phyloP scores from a whole-genome alignment of 2,888 invertebrate species.

The Conus canariensis region DNA sequence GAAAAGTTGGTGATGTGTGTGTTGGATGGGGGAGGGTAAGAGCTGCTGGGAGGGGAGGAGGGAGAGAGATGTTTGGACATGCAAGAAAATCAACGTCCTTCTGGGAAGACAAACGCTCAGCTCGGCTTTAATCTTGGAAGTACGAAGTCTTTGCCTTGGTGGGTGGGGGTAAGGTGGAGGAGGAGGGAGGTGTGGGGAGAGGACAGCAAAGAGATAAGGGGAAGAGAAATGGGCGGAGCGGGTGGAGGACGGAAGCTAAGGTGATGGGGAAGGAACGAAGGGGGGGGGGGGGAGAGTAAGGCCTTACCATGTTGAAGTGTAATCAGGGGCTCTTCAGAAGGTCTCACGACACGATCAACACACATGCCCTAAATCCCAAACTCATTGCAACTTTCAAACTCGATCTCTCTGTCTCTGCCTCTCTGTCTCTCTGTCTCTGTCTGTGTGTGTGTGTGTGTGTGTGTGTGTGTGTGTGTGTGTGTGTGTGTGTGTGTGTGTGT shows the following conservation, averaged over 20 bases:
- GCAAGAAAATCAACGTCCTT: neutral
- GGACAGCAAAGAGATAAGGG: neutral
- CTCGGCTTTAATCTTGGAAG: no score
- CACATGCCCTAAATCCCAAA: no score
- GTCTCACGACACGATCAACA: neutral
- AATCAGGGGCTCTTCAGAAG: no score
- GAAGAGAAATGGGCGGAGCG: neutral
- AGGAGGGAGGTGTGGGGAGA: neutral
- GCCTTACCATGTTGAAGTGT: neutral
- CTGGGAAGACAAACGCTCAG: no score
- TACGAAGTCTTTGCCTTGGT: no score
- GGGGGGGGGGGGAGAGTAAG: neutral
- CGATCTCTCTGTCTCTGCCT: no score
- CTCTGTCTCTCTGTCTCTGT: neutral
- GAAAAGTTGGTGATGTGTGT: no score
- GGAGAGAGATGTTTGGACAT: no score
- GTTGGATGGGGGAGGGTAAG: no score
- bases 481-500: neutral
- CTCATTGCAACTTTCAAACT: no score
- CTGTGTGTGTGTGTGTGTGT: neutral
- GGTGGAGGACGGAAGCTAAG: neutral
- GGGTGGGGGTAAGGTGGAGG: constrained; percentile 1
- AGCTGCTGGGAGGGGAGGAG: no score
- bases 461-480: neutral
- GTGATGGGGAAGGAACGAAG: neutral